phyloP scores from a whole-genome alignment of 1,140 invertebrate genomes.

The Phortica variegata region DNA sequence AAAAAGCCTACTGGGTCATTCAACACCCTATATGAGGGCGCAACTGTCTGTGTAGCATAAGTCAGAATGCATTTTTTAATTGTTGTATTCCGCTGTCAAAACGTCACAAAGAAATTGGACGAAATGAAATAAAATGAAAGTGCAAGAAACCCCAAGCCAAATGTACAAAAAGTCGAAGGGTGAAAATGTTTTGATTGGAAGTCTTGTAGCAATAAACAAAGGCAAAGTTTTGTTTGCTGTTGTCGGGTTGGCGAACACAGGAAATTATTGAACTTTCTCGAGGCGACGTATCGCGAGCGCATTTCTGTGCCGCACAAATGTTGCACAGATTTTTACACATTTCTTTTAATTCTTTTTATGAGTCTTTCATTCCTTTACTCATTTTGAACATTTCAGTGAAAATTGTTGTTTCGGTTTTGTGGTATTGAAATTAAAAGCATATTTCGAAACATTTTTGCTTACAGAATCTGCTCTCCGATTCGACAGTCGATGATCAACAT shows the following conservation, averaged over 20 bases:
- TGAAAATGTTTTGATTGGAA: constrained; percentile 37
- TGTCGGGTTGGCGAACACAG: constrained; percentile 5
- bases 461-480: constrained; percentile 66
- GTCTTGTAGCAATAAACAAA: constrained; percentile 24
- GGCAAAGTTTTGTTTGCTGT: constrained; percentile 39
- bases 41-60: no score
- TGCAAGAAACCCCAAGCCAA: constrained; percentile 7
- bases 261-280: neutral
- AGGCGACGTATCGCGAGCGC: neutral
- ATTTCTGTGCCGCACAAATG: neutral
- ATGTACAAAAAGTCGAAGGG: constrained; percentile 10
- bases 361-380: neutral
- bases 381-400: neutral
- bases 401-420: neutral
- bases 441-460: constrained; percentile 16
- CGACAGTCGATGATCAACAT: constrained; percentile 64
- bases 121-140: constrained; percentile 7
- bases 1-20: no score
- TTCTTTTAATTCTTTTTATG: constrained; percentile 1
- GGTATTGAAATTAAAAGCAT: constrained; percentile 17
- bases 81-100: no score
- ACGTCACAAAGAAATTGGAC: no score
- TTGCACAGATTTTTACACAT: constrained; percentile 31
- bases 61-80: no score
- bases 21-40: no score